Percentiles rank a stretch among this genome's conserved stretches.
Conservation (phyloP, 2,113 vertebrate genomes). For the Picathartes gymnocephalus region DNA sequence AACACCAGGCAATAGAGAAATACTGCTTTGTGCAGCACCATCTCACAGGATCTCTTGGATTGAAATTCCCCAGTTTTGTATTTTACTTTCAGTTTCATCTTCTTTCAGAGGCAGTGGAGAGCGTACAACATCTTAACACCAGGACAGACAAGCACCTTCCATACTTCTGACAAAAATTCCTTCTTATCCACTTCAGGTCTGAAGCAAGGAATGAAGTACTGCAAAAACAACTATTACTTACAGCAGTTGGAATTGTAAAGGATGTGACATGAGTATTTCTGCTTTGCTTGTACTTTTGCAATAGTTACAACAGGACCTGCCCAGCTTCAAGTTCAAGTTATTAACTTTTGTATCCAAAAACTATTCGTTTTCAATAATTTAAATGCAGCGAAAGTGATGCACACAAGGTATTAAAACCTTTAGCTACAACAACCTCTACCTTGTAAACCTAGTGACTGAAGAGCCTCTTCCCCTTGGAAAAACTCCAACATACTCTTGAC, state of each 20-base stretch:
- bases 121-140: not conserved
- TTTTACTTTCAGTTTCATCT: conserved; percentile 25
- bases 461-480: conserved; percentile 24
- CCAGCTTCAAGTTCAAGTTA: not conserved
- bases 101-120: not conserved
- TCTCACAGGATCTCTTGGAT: not conserved
- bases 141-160: not conserved
- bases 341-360: not conserved
- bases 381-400: not conserved
- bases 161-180: not conserved
- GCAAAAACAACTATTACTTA: not conserved
- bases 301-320: not conserved
- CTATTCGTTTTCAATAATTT: not conserved
- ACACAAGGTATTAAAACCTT: not conserved
- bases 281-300: not conserved
- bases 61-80: not conserved
- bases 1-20: not conserved
- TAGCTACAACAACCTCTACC: not conserved
- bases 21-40: not conserved
- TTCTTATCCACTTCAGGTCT: not conserved
- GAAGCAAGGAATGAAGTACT: not conserved
- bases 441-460: not conserved
- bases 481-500: conserved; percentile 67
- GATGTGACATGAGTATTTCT: not conserved
- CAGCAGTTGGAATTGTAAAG: not conserved